Percentiles rank a stretch among this genome's conserved stretches.
Conservation (phyloP, 2,888 invertebrate genomes). For the Nemapogon koenigi region DNA sequence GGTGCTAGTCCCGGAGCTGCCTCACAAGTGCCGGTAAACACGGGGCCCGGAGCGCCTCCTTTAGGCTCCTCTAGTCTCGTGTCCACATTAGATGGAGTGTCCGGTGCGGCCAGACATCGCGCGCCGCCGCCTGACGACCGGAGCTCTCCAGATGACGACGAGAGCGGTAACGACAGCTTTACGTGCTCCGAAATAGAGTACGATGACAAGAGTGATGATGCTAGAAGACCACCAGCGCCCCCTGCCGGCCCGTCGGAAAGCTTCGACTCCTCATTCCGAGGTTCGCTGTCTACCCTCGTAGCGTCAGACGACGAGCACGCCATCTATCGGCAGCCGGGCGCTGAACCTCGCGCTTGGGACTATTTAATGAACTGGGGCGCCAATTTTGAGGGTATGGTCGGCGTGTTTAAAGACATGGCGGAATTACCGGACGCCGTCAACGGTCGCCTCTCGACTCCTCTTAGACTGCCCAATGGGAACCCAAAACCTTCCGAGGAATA, state of each 20-base stretch:
- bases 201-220: constrained; percentile 79
- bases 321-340: too few relatives aligned
- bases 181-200: constrained; percentile 98
- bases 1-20: constrained; percentile 79
- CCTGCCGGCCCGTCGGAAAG: constrained; percentile 86
- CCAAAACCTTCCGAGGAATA: constrained; percentile 91
- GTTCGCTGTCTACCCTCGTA: constrained; percentile 90
- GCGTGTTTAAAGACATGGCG: constrained; percentile 96
- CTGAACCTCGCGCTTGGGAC: constrained; percentile 84
- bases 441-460: constrained; percentile 74
- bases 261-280: constrained; percentile 93
- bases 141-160: constrained; percentile 83
- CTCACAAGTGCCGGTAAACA: constrained; percentile 71
- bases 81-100: constrained; percentile 92
- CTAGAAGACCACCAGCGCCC: constrained; percentile 64
- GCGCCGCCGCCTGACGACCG: constrained; percentile 77
- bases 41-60: constrained; percentile 69
- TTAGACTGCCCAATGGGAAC: constrained; percentile 78
- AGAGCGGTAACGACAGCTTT: constrained; percentile 95
- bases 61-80: constrained; percentile 92
- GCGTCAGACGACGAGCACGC: constrained; percentile 92
- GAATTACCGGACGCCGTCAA: constrained; percentile 87
- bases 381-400: constrained; percentile 93
- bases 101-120: constrained; percentile 82
- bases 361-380: constrained; percentile 96